A percentile compares a stretch with the other conserved stretches of the same genome.
Conservation (phyloP, 2,888 invertebrate species). For the Aporophyla nigra region DNA sequence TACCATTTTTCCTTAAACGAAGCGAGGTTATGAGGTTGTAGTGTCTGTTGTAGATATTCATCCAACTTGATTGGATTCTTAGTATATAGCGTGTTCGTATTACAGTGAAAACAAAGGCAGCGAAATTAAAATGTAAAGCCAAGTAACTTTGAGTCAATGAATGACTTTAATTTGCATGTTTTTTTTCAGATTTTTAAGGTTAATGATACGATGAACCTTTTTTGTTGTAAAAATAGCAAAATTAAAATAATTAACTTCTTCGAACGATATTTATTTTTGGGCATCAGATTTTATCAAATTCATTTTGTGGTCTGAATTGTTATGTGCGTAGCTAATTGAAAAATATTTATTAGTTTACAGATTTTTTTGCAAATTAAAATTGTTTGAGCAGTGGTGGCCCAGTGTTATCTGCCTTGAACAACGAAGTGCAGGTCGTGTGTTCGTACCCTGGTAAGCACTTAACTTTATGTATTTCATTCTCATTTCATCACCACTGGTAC, state of each 20-base stretch:
- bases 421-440: too few relatives aligned
- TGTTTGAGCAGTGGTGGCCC: too few relatives aligned
- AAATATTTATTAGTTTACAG: neutral
- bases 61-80: conserved; percentile 57
- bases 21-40: conserved; percentile 50
- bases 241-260: neutral
- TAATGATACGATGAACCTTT: conserved; percentile 14
- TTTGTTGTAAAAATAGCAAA: neutral
- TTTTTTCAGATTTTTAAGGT: conserved; percentile 2
- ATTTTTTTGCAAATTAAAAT: neutral
- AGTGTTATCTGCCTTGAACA: too few relatives aligned
- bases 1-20: conserved; percentile 64
- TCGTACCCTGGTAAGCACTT: too few relatives aligned
- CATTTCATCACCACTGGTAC: too few relatives aligned
- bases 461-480: too few relatives aligned
- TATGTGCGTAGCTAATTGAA: neutral
- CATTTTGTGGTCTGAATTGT: too few relatives aligned
- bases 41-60: conserved; percentile 44
- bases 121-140: conserved; percentile 37
- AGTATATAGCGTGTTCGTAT: conserved; percentile 24
- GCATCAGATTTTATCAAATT: neutral
- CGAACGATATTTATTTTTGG: neutral
- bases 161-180: conserved; percentile 19
- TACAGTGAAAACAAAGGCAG: conserved; percentile 6
- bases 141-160: conserved; percentile 15